Evolutionary conservation across 2,888 invertebrate genomes (phyloP).

Genomic region (Boloria selene): DNA sequence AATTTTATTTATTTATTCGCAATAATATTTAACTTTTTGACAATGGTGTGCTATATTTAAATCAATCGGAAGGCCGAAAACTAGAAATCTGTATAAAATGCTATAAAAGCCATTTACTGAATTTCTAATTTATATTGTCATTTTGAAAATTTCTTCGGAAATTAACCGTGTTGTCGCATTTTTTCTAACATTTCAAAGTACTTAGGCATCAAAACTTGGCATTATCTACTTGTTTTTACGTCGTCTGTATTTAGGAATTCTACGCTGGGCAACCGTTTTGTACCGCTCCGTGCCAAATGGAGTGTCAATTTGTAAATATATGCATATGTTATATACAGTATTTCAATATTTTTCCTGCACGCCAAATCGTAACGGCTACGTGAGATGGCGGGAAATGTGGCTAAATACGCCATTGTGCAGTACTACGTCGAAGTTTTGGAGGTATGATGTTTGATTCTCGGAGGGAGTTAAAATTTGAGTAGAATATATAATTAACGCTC

Average conservation of each 20-base stretch:
- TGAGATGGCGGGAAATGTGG: slow-evolving; percentile 1
- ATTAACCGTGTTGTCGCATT: slow-evolving; percentile 20
- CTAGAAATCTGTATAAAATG: not conserved
- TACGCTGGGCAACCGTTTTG: slow-evolving; percentile 30
- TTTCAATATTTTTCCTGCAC: slow-evolving; percentile 9
- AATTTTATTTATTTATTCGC: too few relatives aligned
- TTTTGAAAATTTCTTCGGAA: not conserved
- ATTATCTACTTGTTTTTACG: slow-evolving; percentile 12
- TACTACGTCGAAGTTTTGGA: not conserved
- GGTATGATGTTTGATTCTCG: not conserved
- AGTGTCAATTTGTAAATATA: slow-evolving; percentile 25
- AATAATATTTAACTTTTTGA: too few relatives aligned
- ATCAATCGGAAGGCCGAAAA: too few relatives aligned
- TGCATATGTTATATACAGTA: slow-evolving; percentile 6
- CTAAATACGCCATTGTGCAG: not conserved
- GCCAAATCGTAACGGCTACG: slow-evolving; percentile 8
- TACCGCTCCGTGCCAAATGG: slow-evolving; percentile 29
- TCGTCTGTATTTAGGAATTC: slow-evolving; percentile 26
- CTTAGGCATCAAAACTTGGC: slow-evolving; percentile 22
- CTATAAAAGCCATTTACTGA: not conserved
- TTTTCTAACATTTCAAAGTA: slow-evolving; percentile 23
- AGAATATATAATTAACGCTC: too few relatives aligned
- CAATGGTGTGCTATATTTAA: too few relatives aligned
- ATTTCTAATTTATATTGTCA: not conserved
- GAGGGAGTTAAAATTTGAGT: too few relatives aligned